Evolutionary conservation across 2,113 vertebrate genomes (phyloP).

Genomic region (Empidonax traillii): DNA sequence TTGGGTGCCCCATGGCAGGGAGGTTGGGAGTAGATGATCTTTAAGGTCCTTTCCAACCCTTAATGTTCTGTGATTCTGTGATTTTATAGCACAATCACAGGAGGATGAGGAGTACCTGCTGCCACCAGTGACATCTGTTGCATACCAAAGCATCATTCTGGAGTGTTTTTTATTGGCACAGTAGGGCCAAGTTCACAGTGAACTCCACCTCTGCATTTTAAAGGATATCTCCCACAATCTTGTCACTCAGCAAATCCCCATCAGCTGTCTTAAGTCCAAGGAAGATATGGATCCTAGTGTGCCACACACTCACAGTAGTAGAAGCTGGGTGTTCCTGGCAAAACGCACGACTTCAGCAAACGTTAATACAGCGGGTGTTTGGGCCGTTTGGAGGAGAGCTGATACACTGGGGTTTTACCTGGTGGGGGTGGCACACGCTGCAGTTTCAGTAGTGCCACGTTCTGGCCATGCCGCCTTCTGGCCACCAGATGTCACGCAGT

Average conservation of each 20-base stretch:
- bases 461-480: background rate
- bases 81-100: background rate
- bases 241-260: background rate
- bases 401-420: rapidly evolving
- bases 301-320: background rate
- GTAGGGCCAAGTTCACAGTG: no score
- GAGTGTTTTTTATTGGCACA: background rate
- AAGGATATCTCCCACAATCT: background rate
- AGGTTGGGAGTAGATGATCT: background rate
- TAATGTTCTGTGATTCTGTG: background rate
- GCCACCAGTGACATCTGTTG: background rate
- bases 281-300: rapidly evolving
- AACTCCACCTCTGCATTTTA: background rate
- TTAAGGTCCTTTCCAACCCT: background rate
- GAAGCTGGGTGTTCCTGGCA: background rate
- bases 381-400: background rate
- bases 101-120: background rate
- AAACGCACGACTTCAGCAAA: background rate
- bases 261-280: rapidly evolving
- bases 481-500: conserved; percentile 13
- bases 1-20: background rate
- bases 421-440: rapidly evolving
- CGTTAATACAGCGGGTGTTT: rapidly evolving
- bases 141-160: background rate
- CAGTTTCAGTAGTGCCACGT: background rate